Conservation (phyloP, 2,797 vertebrate species). For the Falco peregrinus region DNA sequence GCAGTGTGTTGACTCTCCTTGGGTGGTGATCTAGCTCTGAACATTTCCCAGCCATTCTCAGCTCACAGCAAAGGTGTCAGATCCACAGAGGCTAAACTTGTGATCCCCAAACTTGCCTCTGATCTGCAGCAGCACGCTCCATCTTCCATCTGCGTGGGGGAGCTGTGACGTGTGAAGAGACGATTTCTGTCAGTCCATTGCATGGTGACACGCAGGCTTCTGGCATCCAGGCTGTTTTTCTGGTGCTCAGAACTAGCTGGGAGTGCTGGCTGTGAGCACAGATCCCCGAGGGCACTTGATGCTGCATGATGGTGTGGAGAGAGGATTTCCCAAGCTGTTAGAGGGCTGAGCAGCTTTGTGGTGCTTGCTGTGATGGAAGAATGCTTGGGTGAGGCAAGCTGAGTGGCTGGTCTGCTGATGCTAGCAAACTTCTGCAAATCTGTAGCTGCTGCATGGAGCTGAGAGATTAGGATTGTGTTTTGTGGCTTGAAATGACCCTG, state of each 20-base stretch:
- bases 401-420: not conserved
- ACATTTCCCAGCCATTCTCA: not conserved
- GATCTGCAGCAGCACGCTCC: not conserved
- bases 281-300: not conserved
- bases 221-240: constrained; percentile 1
- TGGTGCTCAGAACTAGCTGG: not conserved
- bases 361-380: not conserved
- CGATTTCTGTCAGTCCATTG: not conserved
- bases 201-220: not conserved
- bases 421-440: not conserved
- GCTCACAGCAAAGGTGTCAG: not conserved
- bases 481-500: not conserved
- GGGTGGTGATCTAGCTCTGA: accelerated
- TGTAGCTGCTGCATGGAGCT: not conserved
- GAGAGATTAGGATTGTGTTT: not conserved
- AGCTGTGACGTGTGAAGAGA: not conserved
- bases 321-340: constrained; percentile 27
- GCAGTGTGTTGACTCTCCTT: not conserved
- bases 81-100: not conserved
- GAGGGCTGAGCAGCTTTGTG: not conserved
- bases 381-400: not conserved
- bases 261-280: not conserved
- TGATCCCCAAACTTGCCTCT: not conserved
- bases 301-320: not conserved
- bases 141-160: not conserved